phyloP scores from a whole-genome alignment of 2,888 invertebrate species.

The Calliopum simillimum region DNA sequence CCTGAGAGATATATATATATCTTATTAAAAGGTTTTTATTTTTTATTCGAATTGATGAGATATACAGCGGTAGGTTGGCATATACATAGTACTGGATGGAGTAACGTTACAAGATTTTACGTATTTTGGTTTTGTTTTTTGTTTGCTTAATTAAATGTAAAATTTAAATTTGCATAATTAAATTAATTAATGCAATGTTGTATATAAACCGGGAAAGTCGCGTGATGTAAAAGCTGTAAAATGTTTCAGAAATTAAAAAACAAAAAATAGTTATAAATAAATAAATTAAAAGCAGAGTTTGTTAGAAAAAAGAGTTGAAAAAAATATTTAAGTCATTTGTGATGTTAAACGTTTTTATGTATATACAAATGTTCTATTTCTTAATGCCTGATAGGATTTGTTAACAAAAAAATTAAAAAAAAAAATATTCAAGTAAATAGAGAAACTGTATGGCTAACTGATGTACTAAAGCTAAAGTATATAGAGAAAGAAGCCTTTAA shows the following conservation, averaged over 20 bases:
- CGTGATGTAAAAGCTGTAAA: slow-evolving; percentile 66
- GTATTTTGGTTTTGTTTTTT: slow-evolving; percentile 1
- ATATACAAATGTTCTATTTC: no score
- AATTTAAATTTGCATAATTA: slow-evolving; percentile 7
- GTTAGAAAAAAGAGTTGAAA: slow-evolving; percentile 29
- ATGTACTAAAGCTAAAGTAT: no score
- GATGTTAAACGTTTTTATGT: no score
- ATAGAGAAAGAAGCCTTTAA: no score
- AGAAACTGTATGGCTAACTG: no score
- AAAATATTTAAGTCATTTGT: no score
- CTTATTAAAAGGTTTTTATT: no score
- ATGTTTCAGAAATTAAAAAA: slow-evolving; percentile 44
- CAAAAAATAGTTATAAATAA: slow-evolving; percentile 17
- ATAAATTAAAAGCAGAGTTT: not conserved
- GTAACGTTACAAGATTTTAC: not conserved
- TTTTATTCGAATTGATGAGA: not conserved
- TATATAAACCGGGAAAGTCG: slow-evolving; percentile 64
- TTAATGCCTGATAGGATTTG: no score
- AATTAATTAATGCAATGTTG: slow-evolving; percentile 57
- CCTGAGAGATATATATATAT: no score
- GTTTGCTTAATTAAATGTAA: not conserved
- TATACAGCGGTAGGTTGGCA: not conserved
- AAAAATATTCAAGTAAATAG: no score
- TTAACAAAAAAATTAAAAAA: no score
- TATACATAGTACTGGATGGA: slow-evolving; percentile 11